Evolutionary conservation across 2,888 invertebrate species (phyloP).

Genomic region (Sphaerophoria rueppellii): DNA sequence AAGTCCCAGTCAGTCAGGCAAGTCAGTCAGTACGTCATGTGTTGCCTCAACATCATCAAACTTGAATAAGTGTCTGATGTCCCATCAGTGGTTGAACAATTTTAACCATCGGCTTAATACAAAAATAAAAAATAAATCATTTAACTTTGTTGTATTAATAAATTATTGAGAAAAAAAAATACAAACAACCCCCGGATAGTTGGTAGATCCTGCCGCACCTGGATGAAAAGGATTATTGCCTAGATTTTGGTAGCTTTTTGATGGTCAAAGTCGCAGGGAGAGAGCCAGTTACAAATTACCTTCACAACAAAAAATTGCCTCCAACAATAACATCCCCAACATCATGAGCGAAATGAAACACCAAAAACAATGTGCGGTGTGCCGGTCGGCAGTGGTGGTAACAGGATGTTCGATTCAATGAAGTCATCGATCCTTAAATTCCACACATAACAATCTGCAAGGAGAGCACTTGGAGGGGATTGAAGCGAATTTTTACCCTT

Average conservation of each 20-base stretch:
- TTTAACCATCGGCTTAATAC: not conserved
- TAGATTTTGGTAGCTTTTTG: slow-evolving; percentile 58
- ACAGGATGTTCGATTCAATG: slow-evolving; percentile 73
- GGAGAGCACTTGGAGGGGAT: slow-evolving; percentile 9
- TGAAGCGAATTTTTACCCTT: slow-evolving; percentile 31
- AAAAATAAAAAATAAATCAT: slow-evolving; percentile 33
- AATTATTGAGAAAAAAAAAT: slow-evolving; percentile 52
- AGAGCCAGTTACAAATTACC: slow-evolving; percentile 64
- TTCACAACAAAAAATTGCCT: slow-evolving; percentile 20
- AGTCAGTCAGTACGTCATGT: slow-evolving; percentile 8
- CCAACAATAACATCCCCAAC: slow-evolving; percentile 14
- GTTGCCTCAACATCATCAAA: slow-evolving; percentile 58
- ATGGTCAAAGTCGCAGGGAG: slow-evolving; percentile 65
- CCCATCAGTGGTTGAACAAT: slow-evolving; percentile 41
- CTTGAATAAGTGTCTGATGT: slow-evolving; percentile 57
- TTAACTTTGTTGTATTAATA: slow-evolving; percentile 68
- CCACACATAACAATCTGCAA: slow-evolving; percentile 51
- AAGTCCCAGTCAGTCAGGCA: not conserved
- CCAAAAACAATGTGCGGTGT: slow-evolving; percentile 42
- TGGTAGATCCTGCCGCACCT: slow-evolving; percentile 57
- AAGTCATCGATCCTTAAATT: slow-evolving; percentile 73
- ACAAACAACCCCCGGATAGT: not conserved
- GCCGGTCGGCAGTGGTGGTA: slow-evolving; percentile 36
- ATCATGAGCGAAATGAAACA: slow-evolving; percentile 39
- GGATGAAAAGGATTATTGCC: slow-evolving; percentile 60